Base-by-base conservation (phyloP, 2,888 invertebrate species). In the Parapristionchus giblindavisi region DNA sequence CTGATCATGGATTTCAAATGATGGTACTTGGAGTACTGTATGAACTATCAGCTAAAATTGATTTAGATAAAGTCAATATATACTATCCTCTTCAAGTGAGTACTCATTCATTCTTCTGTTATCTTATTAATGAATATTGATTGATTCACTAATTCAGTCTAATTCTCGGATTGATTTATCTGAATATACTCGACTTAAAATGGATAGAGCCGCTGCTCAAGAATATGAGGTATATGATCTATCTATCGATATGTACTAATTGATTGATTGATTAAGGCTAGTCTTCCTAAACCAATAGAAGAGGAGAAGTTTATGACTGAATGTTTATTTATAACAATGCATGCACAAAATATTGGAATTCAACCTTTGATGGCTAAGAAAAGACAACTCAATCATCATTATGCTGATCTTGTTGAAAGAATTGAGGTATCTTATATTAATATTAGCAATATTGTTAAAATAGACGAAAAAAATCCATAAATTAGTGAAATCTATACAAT, bases 291-390 rank as follows among this genome's bases (percentile, higher is more conserved):
- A 38, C 38, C 38, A 29, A 38, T 56, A 34, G 27, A 54, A 1
- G 81, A 80, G 72, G 92, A 93, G 2, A 96, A 95, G 87, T 99
- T 99, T 89, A 93, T 94, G 79, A 96, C 97, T 0, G 94, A 95
- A 83, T 98, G 97, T 88, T 98, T 97, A 94, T 97, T 96, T 90
- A 91, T 98, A 63, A 96, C 97, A 0, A 91, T 97, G 54, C 94
- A 96, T 89, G 93, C 94, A 89, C 95, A 96, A 89, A 96, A 97
- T 88, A 91, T 97, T 76, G 93, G 95, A 11, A 91, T 97, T 74
- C 91, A 96, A 81, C 96, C 98, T 0, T 93, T 94, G 3, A 91
- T 94, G 36, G 76, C 77, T 40, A 65, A 75, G 17, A 70, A 83
- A 40, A 75, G 75, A 43, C 76, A 77, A n/a, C 68, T 84, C 54